Conservation (phyloP, 2,113 vertebrate genomes). For the Mormyrus iriodes region DNA sequence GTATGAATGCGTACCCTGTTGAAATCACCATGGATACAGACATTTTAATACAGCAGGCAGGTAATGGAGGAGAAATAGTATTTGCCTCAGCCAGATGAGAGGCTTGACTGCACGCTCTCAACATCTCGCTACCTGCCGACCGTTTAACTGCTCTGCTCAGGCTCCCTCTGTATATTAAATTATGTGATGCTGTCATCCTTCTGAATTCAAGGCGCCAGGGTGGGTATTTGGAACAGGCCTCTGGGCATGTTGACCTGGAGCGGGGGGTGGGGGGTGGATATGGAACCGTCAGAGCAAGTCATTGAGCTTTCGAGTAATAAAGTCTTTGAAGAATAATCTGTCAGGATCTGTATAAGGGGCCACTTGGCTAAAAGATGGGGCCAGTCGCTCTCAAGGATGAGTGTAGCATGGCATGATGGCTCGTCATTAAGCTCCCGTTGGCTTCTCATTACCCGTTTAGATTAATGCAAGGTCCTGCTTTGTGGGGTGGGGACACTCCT, state of each 20-base stretch:
- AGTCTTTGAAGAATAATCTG: slow-evolving; percentile 6
- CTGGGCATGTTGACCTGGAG: background rate
- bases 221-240: background rate
- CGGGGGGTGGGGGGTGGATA: background rate
- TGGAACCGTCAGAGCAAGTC: background rate
- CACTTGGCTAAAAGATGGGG: background rate
- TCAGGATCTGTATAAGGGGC: background rate
- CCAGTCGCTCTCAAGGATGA: slow-evolving; percentile 14
- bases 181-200: background rate
- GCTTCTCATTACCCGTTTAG: background rate
- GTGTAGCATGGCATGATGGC: background rate
- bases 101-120: background rate
- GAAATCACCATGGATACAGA: background rate
- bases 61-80: background rate
- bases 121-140: background rate
- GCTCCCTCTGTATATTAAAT: background rate
- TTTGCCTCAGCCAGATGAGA: background rate
- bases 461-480: background rate
- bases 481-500: background rate
- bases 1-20: background rate
- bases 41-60: background rate
- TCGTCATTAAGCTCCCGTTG: background rate
- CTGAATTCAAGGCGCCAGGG: background rate
- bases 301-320: slow-evolving; percentile 9
- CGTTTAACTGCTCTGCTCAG: background rate